Percentiles rank a stretch among this genome's conserved stretches.
Conservation (phyloP, 2,113 vertebrate genomes). For the Aleadryas rufinucha region DNA sequence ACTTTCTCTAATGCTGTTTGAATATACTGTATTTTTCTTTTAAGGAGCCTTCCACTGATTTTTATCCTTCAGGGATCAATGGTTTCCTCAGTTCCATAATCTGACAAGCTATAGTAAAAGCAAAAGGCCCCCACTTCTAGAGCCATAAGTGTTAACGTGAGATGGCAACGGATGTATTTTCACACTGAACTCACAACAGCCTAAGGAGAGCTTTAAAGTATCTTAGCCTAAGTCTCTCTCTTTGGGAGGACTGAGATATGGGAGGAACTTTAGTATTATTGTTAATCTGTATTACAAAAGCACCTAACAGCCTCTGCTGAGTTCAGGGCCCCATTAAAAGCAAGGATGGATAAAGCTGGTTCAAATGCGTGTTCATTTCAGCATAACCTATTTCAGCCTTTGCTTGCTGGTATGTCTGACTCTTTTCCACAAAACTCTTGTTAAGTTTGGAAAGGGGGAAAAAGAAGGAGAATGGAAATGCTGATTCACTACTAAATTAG, state of each 20-base stretch:
- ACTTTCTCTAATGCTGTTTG: conserved; percentile 57
- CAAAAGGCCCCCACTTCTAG: background rate
- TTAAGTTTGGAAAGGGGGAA: background rate
- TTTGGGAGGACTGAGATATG: conserved; percentile 55
- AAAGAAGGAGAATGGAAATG: background rate
- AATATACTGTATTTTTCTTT: conserved; percentile 59
- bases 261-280: conserved; percentile 48
- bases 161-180: conserved; percentile 24
- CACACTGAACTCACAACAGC: conserved; percentile 40
- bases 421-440: background rate
- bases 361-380: background rate
- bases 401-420: background rate
- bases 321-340: conserved; percentile 9
- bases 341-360: conserved; percentile 6
- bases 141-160: conserved; percentile 14
- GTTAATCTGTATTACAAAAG: conserved; percentile 62
- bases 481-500: background rate
- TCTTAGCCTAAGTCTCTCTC: conserved; percentile 57
- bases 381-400: background rate
- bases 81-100: conserved; percentile 58
- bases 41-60: conserved; percentile 62
- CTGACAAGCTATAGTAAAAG: conserved; percentile 60
- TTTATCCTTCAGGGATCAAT: conserved; percentile 67
- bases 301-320: conserved; percentile 30
- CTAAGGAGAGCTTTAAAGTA: conserved; percentile 51